A percentile compares a stretch with the other conserved stretches of the same genome.
phyloP scores from a whole-genome alignment of 2,797 vertebrate genomes.

The Siniperca scherzeri region DNA sequence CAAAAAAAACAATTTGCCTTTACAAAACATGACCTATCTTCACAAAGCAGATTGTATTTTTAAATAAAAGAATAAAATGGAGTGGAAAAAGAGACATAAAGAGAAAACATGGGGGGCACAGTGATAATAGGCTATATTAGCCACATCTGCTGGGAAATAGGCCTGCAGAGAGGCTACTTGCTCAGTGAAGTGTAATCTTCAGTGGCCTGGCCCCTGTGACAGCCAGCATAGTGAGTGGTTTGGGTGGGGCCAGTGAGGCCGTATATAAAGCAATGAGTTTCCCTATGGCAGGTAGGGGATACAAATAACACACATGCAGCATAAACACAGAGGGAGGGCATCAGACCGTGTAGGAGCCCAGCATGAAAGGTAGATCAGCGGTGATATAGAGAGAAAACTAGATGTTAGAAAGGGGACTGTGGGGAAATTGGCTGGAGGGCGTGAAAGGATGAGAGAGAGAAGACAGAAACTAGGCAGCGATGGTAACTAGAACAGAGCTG shows the following conservation, averaged over 20 bases:
- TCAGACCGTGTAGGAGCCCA: slow-evolving; percentile 75
- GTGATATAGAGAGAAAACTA: slow-evolving; percentile 81
- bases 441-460: slow-evolving; percentile 68
- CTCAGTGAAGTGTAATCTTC: slow-evolving; percentile 80
- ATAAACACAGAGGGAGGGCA: slow-evolving; percentile 80
- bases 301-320: slow-evolving; percentile 83
- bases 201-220: slow-evolving; percentile 71
- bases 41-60: slow-evolving; percentile 46
- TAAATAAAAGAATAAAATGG: slow-evolving; percentile 64
- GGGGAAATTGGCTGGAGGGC: slow-evolving; percentile 79
- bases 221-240: slow-evolving; percentile 72
- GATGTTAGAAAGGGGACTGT: slow-evolving; percentile 77
- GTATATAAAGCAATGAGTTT: slow-evolving; percentile 72
- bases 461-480: slow-evolving; percentile 68
- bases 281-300: slow-evolving; percentile 76
- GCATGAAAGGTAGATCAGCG: slow-evolving; percentile 79
- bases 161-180: slow-evolving; percentile 74
- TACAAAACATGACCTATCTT: slow-evolving; percentile 40
- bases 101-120: slow-evolving; percentile 46
- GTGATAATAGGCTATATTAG: slow-evolving; percentile 77
- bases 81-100: slow-evolving; percentile 53
- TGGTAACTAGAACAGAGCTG: slow-evolving; percentile 73
- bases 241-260: slow-evolving; percentile 72
- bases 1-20: slow-evolving; percentile 19
- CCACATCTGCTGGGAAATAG: slow-evolving; percentile 70